A percentile compares a stretch with the other conserved stretches of the same genome.
phyloP scores from a whole-genome alignment of 2,888 invertebrate genomes.

The Sminthurides aquaticus region DNA sequence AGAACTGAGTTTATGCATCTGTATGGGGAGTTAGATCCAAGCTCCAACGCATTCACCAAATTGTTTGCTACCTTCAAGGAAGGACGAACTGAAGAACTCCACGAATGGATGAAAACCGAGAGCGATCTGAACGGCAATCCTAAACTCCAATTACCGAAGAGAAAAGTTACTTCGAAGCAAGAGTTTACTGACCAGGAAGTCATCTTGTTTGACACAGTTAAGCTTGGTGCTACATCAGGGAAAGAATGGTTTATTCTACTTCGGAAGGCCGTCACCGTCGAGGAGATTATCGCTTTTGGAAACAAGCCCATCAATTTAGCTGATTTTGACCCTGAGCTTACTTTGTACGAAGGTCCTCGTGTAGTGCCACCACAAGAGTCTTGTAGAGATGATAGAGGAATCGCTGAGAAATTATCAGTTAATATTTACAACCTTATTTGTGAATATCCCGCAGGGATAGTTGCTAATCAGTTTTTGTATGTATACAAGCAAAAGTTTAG shows the following conservation, averaged over 20 bases:
- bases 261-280: conserved; percentile 1
- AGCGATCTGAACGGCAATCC: not conserved
- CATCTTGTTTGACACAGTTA: conserved; percentile 11
- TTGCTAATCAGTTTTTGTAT: not conserved
- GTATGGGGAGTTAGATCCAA: conserved; percentile 16
- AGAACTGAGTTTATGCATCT: conserved; percentile 4
- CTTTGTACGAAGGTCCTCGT: conserved; percentile 1
- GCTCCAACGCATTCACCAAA: not conserved
- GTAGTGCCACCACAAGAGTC: conserved; percentile 13
- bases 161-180: not conserved
- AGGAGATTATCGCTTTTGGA: conserved; percentile 10
- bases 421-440: conserved; percentile 15
- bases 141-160: not conserved
- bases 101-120: conserved; percentile 14
- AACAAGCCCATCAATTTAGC: conserved; percentile 11
- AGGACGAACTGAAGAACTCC: conserved; percentile 10
- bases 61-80: conserved; percentile 13
- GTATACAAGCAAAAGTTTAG: conserved; percentile 12
- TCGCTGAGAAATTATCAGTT: conserved; percentile 14
- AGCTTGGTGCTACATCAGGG: conserved; percentile 7
- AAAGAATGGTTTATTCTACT: conserved; percentile 16
- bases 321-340: conserved; percentile 18
- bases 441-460: conserved; percentile 9
- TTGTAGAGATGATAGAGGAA: conserved; percentile 13
- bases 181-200: conserved; percentile 12